These are phyloP conservation scores for Hemicentrotus pulcherrimus DNA, from an alignment of 35 echinoderm and acorn worm species.

Conservation along the genomic window DNA sequence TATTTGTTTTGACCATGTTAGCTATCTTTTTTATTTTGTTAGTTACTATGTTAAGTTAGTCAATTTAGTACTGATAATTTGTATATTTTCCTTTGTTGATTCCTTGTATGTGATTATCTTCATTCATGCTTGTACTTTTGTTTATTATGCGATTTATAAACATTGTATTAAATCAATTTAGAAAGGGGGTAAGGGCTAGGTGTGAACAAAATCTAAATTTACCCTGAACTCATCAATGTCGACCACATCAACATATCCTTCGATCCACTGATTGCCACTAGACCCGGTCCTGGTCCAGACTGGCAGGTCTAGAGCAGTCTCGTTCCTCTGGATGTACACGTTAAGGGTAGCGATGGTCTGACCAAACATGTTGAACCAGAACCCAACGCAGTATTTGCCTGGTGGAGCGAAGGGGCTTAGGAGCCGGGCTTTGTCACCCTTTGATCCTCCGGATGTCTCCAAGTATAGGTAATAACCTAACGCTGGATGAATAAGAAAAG, in stretches of 20 bases:
- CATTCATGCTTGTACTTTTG: too few relatives aligned
- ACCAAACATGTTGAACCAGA: slow-evolving; percentile 90
- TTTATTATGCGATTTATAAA: too few relatives aligned
- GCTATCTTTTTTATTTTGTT: too few relatives aligned
- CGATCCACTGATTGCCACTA: slow-evolving; percentile 53
- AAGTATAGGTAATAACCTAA: slow-evolving; percentile 66
- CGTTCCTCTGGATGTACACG: slow-evolving; percentile 24
- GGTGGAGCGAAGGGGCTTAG: slow-evolving; percentile 49
- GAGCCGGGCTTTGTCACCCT: slow-evolving; percentile 56
- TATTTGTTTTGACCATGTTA: too few relatives aligned
- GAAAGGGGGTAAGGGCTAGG: too few relatives aligned
- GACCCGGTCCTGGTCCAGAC: slow-evolving; percentile 53
- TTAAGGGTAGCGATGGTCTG: slow-evolving; percentile 64
- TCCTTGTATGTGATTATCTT: too few relatives aligned
- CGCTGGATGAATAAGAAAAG: neutral
- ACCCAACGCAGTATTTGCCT: slow-evolving; percentile 56
- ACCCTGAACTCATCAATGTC: neutral
- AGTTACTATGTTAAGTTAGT: too few relatives aligned
- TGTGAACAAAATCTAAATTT: too few relatives aligned
- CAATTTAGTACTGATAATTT: too few relatives aligned
- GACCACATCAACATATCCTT: slow-evolving; percentile 47
- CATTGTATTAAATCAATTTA: too few relatives aligned
- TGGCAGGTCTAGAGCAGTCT: neutral
- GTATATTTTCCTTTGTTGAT: too few relatives aligned
- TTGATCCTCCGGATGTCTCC: slow-evolving; percentile 55